Conservation (phyloP, 2,888 invertebrate genomes). For the Pristionchus exspectatus region DNA sequence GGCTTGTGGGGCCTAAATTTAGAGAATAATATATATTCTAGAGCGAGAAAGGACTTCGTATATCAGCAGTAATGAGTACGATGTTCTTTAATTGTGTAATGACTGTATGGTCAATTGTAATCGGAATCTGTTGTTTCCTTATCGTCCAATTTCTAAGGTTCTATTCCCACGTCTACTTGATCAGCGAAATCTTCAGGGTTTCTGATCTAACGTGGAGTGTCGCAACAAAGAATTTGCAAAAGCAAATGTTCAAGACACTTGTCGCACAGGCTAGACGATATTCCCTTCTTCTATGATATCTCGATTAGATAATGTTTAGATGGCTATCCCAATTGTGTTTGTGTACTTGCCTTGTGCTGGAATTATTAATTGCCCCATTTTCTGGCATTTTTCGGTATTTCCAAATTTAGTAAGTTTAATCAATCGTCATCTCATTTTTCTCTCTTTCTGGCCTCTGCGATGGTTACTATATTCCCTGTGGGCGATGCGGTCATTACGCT, state of each 20-base stretch:
- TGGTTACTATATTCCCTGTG: neutral
- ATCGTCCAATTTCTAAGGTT: conserved; percentile 18
- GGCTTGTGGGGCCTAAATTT: too few species aligned
- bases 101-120: neutral
- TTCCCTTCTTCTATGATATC: neutral
- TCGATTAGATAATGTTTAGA: neutral
- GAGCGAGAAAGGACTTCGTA: neutral
- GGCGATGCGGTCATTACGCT: conserved; percentile 16
- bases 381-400: neutral
- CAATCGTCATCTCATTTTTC: too few species aligned
- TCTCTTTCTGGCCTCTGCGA: neutral
- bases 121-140: neutral
- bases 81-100: conserved; percentile 10
- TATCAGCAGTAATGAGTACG: neutral
- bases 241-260: conserved; percentile 34
- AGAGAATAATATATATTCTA: neutral
- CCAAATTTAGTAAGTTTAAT: neutral
- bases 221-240: neutral
- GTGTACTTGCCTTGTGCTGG: conserved; percentile 19
- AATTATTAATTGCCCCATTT: neutral
- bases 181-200: neutral
- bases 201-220: neutral
- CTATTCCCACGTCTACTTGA: neutral
- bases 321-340: neutral
- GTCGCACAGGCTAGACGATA: neutral